Percentiles rank a stretch among this genome's conserved stretches.
phyloP scores from a whole-genome alignment of 1,140 invertebrate genomes.

The Steinernema feltiae region DNA sequence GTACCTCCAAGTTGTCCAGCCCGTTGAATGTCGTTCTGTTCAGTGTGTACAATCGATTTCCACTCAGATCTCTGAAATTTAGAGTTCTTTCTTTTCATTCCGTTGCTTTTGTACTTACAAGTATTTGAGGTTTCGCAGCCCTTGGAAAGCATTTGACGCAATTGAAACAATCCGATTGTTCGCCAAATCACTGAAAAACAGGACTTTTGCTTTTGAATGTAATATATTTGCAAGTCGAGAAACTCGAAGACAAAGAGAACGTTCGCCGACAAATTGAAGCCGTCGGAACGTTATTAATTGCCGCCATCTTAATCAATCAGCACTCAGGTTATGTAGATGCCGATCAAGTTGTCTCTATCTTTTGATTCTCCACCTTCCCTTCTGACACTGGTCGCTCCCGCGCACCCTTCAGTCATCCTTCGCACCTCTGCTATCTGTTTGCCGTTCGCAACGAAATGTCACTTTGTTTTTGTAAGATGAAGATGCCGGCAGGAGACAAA shows the following conservation, averaged over 20 bases:
- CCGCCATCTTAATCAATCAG: constrained; percentile 3
- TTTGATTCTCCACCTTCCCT: background rate
- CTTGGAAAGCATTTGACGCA: background rate
- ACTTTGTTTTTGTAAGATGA: too few species aligned
- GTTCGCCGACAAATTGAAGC: background rate
- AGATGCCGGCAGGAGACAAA: too few species aligned
- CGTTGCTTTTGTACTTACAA: background rate
- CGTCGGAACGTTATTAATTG: background rate
- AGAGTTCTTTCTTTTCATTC: background rate
- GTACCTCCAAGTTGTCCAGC: background rate
- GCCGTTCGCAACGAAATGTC: background rate
- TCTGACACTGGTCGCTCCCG: background rate
- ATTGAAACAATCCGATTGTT: background rate
- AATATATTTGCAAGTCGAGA: background rate
- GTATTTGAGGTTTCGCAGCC: background rate
- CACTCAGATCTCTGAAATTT: constrained; percentile 1
- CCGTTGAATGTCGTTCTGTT: constrained; percentile 5
- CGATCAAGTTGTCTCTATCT: background rate
- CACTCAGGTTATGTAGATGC: background rate
- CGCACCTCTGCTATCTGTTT: too few species aligned
- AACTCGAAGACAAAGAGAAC: background rate
- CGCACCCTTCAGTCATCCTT: too few species aligned
- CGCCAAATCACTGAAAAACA: background rate
- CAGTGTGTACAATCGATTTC: background rate
- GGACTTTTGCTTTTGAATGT: background rate